Evolutionary conservation across 1,140 invertebrate genomes (phyloP).

Genomic region (Rhyzopertha dominica): DNA sequence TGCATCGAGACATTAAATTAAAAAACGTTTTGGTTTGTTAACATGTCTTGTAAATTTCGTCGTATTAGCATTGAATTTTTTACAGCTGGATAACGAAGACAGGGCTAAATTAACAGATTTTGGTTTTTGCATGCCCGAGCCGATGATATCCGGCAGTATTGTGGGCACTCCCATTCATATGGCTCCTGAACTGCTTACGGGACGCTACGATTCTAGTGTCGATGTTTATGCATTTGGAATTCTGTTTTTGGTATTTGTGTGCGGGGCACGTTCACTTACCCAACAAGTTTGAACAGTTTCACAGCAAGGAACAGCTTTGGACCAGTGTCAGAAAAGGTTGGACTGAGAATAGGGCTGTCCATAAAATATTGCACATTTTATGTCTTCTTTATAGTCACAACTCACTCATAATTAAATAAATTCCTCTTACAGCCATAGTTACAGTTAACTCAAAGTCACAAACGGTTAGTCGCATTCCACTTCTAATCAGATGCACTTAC

Average conservation of each 20-base stretch:
- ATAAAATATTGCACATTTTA: too few species aligned
- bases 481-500: too few species aligned
- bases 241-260: conserved; percentile 87
- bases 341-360: too few species aligned
- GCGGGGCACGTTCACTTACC: conserved; percentile 77
- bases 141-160: conserved; percentile 83
- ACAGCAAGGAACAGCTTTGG: conserved; percentile 86
- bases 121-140: conserved; percentile 87
- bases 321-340: conserved; percentile 76
- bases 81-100: conserved; percentile 61
- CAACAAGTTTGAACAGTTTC: conserved; percentile 77
- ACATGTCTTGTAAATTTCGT: background rate
- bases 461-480: too few species aligned
- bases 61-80: conserved; percentile 6
- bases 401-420: too few species aligned
- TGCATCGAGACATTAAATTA: conserved; percentile 86
- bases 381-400: too few species aligned
- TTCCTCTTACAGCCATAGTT: too few species aligned
- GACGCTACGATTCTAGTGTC: conserved; percentile 78
- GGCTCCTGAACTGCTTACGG: conserved; percentile 82
- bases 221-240: conserved; percentile 91
- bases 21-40: conserved; percentile 76
- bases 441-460: too few species aligned
- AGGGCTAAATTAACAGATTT: conserved; percentile 83
- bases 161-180: conserved; percentile 89